These are phyloP conservation scores for Takifugu ocellatus DNA, from an alignment of 2,797 vertebrate species.

Conservation along the genomic window DNA sequence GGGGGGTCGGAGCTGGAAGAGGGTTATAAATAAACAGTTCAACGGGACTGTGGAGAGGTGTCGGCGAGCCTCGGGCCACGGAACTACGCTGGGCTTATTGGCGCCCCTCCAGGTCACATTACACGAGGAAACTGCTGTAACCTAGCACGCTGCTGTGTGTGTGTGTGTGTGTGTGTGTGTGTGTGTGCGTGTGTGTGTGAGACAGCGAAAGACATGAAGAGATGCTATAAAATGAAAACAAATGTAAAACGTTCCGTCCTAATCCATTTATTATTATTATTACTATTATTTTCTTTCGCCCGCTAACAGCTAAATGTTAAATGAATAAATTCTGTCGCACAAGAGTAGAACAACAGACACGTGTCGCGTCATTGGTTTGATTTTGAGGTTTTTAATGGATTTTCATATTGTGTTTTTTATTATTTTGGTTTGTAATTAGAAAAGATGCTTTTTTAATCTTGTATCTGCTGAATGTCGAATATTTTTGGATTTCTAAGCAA, in stretches of 20 bases:
- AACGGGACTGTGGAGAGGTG: constrained; percentile 81
- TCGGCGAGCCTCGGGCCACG: constrained; percentile 69
- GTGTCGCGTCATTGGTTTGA: too few relatives aligned
- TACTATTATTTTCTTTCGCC: too few relatives aligned
- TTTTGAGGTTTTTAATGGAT: too few relatives aligned
- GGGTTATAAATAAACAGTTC: constrained; percentile 86
- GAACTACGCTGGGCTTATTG: constrained; percentile 69
- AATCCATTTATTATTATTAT: too few relatives aligned
- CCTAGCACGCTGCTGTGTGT: constrained; percentile 62
- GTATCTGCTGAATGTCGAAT: too few relatives aligned
- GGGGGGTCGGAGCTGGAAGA: constrained; percentile 57
- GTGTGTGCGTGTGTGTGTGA: constrained; percentile 26
- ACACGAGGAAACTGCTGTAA: constrained; percentile 78
- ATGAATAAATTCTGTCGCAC: background rate
- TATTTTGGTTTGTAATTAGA: too few relatives aligned
- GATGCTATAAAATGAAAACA: constrained; percentile 47
- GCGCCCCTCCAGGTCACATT: constrained; percentile 80
- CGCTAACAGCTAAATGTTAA: background rate
- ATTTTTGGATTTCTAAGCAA: too few relatives aligned
- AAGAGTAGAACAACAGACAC: too few relatives aligned
- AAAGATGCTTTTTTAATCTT: too few relatives aligned
- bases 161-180: constrained; percentile 56
- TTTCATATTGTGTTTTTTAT: too few relatives aligned
- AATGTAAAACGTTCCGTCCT: constrained; percentile 39
- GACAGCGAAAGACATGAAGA: constrained; percentile 10